Conservation (phyloP, 2,888 invertebrate species). For the Drosophila niveifrons region DNA sequence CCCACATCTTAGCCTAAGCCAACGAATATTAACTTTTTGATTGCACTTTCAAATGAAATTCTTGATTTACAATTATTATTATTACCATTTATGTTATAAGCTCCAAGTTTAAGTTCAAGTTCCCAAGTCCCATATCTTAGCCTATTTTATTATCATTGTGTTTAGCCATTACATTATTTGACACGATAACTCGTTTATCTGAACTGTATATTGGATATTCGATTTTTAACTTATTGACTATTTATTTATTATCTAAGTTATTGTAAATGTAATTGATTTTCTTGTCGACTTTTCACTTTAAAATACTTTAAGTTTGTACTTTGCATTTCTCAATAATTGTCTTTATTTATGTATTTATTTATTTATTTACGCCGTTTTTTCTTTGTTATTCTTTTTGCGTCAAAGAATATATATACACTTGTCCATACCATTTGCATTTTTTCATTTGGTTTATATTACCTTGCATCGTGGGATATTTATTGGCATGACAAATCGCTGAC, state of each 20-base stretch:
- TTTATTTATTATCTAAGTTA: conserved; percentile 46
- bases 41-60: conserved; percentile 8
- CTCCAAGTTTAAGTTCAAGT: neutral
- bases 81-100: neutral
- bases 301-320: conserved; percentile 44
- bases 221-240: conserved; percentile 21
- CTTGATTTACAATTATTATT: conserved; percentile 2
- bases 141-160: conserved; percentile 23
- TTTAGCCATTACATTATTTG: conserved; percentile 32
- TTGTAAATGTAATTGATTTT: conserved; percentile 11
- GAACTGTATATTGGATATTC: conserved; percentile 5
- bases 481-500: neutral
- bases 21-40: conserved; percentile 4
- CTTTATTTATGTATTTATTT: conserved; percentile 1
- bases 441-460: conserved; percentile 1
- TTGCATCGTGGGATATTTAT: neutral
- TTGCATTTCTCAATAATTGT: conserved; percentile 27
- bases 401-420: conserved; percentile 14
- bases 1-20: conserved; percentile 11
- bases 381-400: conserved; percentile 4
- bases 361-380: neutral
- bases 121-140: conserved; percentile 29
- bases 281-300: neutral
- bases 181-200: conserved; percentile 13
- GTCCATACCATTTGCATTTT: conserved; percentile 14